phyloP scores from a whole-genome alignment of 2,797 vertebrate genomes.

The Alosa sapidissima region DNA sequence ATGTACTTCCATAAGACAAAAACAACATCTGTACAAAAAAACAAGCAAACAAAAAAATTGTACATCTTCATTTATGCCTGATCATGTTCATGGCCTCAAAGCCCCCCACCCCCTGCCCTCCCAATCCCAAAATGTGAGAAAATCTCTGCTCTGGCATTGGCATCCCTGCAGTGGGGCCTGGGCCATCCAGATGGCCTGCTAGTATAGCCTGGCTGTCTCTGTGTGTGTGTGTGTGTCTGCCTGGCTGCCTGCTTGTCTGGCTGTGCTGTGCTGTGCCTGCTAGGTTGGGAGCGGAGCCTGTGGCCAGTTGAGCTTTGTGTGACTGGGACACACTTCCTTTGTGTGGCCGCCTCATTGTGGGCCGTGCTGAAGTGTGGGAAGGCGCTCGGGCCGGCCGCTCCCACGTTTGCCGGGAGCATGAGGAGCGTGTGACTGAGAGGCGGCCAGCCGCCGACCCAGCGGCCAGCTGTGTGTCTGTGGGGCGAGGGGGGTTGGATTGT shows the following conservation, averaged over 20 bases:
- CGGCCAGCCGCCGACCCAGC: conserved; percentile 60
- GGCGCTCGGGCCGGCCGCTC: conserved; percentile 67
- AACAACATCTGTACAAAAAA: neutral
- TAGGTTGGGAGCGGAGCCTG: conserved; percentile 48
- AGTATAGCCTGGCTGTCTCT: conserved; percentile 55
- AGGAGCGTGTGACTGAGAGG: conserved; percentile 70
- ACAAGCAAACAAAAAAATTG: neutral
- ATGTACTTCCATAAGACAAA: neutral
- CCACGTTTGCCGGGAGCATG: conserved; percentile 71
- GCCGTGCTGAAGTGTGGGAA: conserved; percentile 80
- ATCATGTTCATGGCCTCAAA: neutral
- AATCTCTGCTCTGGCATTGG: neutral
- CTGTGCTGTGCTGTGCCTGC: conserved; percentile 45
- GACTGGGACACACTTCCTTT: conserved; percentile 77
- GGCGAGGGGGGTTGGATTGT: neutral
- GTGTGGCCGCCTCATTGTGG: conserved; percentile 68
- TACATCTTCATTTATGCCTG: neutral
- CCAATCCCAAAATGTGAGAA: neutral
- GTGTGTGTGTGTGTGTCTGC: conserved; percentile 42
- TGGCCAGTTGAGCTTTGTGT: conserved; percentile 65
- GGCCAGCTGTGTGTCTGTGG: conserved; percentile 44
- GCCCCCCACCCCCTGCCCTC: neutral
- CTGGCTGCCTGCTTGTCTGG: conserved; percentile 29
- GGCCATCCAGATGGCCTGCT: conserved; percentile 74
- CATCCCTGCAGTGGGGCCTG: conserved; percentile 31